A percentile compares a stretch with the other conserved stretches of the same genome.
These are phyloP conservation scores for Sorex araneus DNA, from an alignment of 2,113 vertebrate species.

Conservation along the genomic window DNA sequence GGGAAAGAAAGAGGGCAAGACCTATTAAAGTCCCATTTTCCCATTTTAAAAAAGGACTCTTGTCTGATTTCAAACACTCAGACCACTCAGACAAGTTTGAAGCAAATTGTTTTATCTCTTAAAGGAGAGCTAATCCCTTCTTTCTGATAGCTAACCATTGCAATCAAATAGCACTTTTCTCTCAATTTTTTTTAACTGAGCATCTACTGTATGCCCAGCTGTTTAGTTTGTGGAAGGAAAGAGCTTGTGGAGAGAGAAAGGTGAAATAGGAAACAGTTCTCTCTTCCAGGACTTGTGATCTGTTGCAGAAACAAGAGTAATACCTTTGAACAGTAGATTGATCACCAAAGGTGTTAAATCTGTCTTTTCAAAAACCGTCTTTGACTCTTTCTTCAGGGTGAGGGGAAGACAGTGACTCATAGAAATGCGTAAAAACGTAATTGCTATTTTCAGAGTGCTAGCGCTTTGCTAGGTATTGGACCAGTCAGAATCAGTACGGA, in stretches of 20 bases:
- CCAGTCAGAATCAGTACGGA: not conserved
- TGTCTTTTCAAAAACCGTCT: slow-evolving; percentile 7
- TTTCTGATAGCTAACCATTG: slow-evolving; percentile 14
- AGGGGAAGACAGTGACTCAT: not conserved
- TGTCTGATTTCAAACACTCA: slow-evolving; percentile 74
- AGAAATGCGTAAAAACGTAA: not conserved
- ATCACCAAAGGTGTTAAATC: not conserved
- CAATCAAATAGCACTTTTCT: not conserved
- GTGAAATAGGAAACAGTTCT: not conserved
- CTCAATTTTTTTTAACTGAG: not conserved
- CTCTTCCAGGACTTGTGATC: not conserved
- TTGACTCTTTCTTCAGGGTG: not conserved
- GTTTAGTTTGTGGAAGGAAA: not conserved
- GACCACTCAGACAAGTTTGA: slow-evolving; percentile 67
- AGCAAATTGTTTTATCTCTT: slow-evolving; percentile 61
- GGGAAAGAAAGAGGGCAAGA: slow-evolving; percentile 50
- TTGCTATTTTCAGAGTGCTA: not conserved
- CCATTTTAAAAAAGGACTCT: slow-evolving; percentile 65
- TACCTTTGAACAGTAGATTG: not conserved
- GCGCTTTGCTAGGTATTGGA: not conserved
- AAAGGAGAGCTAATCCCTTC: slow-evolving; percentile 38
- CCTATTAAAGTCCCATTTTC: slow-evolving; percentile 62
- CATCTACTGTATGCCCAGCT: not conserved
- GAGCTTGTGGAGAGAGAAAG: not conserved
- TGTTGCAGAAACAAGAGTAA: not conserved